phyloP scores from a whole-genome alignment of 2,888 invertebrate species.

The Nipponacmea schrenckii region DNA sequence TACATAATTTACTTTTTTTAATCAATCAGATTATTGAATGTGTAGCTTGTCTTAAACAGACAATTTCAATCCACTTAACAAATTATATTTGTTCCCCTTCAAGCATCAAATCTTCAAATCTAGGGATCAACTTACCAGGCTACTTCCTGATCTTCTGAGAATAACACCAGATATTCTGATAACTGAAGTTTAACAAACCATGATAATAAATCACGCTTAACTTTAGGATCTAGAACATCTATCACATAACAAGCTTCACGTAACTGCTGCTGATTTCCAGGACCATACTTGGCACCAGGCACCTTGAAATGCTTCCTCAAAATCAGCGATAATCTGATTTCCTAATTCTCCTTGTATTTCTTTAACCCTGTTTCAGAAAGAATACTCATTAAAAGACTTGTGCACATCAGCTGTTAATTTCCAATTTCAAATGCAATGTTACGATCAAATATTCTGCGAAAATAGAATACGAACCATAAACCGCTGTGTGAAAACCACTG shows the following conservation, averaged over 20 bases:
- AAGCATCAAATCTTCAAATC: too few species aligned
- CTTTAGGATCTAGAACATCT: constrained; percentile 86
- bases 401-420: not conserved
- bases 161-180: constrained; percentile 92
- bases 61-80: too few species aligned
- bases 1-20: too few species aligned
- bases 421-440: not conserved
- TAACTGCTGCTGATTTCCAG: constrained; percentile 73
- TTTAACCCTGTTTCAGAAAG: constrained; percentile 72
- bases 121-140: not conserved
- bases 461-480: not conserved
- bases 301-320: constrained; percentile 80
- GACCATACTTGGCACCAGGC: constrained; percentile 68
- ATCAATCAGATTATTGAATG: too few species aligned
- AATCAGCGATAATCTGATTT: constrained; percentile 89
- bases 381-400: too few species aligned
- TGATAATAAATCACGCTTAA: constrained; percentile 84
- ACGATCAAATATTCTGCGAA: not conserved
- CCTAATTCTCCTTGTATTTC: constrained; percentile 82
- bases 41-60: too few species aligned
- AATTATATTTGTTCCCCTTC: too few species aligned
- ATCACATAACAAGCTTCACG: constrained; percentile 79
- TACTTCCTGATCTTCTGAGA: constrained; percentile 92
- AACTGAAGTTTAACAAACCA: constrained; percentile 91
- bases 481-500: too few species aligned